Conservation (phyloP, 2,888 invertebrate species). For the Andrena praecox region DNA sequence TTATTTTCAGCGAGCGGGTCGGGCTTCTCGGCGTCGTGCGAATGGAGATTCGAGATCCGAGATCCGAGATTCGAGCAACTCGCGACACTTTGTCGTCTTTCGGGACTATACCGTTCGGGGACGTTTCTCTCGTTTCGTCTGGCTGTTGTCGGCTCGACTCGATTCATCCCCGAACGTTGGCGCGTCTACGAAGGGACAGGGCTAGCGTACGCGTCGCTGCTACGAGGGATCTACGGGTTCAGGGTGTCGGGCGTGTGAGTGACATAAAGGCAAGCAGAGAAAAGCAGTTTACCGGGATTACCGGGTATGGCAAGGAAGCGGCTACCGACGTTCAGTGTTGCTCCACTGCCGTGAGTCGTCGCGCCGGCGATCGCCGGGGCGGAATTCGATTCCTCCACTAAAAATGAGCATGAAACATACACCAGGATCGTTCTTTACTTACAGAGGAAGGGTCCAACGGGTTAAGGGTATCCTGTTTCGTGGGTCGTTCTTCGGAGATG, state of each 20-base stretch:
- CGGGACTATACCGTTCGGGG: background rate
- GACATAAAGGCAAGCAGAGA: constrained; percentile 64
- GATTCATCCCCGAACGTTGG: background rate
- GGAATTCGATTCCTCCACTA: constrained; percentile 84
- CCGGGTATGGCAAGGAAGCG: constrained; percentile 90
- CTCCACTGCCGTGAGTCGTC: constrained; percentile 75
- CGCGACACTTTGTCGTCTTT: constrained; percentile 11
- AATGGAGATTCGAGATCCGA: constrained; percentile 22
- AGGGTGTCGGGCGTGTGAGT: constrained; percentile 21
- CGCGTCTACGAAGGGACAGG: background rate
- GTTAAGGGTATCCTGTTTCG: background rate
- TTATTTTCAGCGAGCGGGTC: constrained; percentile 37
- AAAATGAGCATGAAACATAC: constrained; percentile 78
- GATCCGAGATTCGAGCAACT: constrained; percentile 43
- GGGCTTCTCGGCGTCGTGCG: background rate
- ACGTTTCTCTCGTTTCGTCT: background rate
- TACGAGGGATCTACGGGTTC: constrained; percentile 22
- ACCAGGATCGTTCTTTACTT: constrained; percentile 71
- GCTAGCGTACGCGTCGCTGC: background rate
- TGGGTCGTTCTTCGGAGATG: background rate
- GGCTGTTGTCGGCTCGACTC: background rate
- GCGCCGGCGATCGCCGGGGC: constrained; percentile 82
- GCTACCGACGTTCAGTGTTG: constrained; percentile 83
- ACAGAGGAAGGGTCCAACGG: constrained; percentile 60
- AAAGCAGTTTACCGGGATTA: constrained; percentile 78